phyloP scores from a whole-genome alignment of 2,888 invertebrate genomes.

The Drosophila prolongata region DNA sequence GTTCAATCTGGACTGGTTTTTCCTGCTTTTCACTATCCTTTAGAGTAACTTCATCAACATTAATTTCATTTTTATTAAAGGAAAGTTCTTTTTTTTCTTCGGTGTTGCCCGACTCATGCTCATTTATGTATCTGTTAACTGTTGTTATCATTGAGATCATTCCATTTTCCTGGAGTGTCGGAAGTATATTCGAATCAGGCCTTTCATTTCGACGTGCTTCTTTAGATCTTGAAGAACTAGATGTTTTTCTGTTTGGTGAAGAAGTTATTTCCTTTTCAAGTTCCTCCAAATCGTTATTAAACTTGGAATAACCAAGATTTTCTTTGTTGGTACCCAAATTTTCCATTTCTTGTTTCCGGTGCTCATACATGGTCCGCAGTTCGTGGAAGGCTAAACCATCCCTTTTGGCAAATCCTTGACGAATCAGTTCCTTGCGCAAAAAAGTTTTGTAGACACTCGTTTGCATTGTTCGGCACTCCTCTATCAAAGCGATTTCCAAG shows the following conservation, averaged over 20 bases:
- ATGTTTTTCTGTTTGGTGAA: background rate
- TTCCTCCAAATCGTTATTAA: background rate
- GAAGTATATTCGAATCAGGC: too few relatives aligned
- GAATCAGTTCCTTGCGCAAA: conserved; percentile 36
- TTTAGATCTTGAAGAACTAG: background rate
- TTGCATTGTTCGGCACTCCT: conserved; percentile 43
- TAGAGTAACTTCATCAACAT: background rate
- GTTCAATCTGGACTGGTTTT: too few relatives aligned
- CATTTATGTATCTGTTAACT: background rate
- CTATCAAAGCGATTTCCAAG: conserved; percentile 42
- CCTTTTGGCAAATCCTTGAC: conserved; percentile 5
- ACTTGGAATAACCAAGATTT: background rate
- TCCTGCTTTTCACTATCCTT: background rate
- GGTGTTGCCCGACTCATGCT: background rate
- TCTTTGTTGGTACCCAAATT: background rate
- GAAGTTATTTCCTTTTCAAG: background rate
- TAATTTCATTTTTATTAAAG: background rate
- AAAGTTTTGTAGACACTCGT: conserved; percentile 23
- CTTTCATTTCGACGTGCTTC: too few relatives aligned
- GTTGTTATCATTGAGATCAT: background rate
- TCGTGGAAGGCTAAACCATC: background rate
- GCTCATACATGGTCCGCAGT: conserved; percentile 2
- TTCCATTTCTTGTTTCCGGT: background rate
- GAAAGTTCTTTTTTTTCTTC: background rate
- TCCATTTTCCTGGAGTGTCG: background rate